Percentiles rank a stretch among this genome's conserved stretches.
phyloP scores from a whole-genome alignment of 2,888 invertebrate genomes.

The Hyposoter dolosus region DNA sequence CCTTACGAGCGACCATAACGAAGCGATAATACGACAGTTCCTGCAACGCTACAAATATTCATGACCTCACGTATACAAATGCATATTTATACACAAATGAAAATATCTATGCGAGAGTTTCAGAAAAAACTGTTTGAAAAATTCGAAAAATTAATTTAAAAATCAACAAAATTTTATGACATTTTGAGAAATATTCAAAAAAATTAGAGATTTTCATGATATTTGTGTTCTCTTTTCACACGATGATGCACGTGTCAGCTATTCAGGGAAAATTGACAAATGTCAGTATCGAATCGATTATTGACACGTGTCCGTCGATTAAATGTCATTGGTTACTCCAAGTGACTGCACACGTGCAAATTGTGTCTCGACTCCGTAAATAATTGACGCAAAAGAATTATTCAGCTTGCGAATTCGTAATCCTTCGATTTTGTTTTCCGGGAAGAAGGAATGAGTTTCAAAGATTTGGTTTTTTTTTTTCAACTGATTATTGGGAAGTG shows the following conservation, averaged over 20 bases:
- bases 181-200: not conserved
- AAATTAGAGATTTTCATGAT: not conserved
- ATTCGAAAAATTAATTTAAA: not conserved
- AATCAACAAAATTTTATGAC: too few species aligned
- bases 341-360: too few species aligned
- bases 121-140: not conserved
- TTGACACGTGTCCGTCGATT: conserved; percentile 39
- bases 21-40: conserved; percentile 60
- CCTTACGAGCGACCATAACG: conserved; percentile 50
- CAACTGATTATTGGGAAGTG: not conserved
- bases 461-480: not conserved
- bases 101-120: not conserved
- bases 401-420: too few species aligned
- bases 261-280: conserved; percentile 33
- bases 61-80: not conserved
- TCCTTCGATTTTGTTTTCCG: not conserved
- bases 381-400: not conserved
- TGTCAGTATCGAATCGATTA: conserved; percentile 35
- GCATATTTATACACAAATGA: not conserved
- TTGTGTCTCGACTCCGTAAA: too few species aligned
- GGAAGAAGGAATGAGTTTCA: too few species aligned
- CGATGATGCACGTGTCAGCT: not conserved
- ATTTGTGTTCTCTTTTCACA: not conserved
- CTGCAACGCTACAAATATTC: not conserved
- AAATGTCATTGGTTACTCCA: conserved; percentile 29